Conservation (phyloP, 1,140 invertebrate genomes). For the Drosophila equinoxialis region DNA sequence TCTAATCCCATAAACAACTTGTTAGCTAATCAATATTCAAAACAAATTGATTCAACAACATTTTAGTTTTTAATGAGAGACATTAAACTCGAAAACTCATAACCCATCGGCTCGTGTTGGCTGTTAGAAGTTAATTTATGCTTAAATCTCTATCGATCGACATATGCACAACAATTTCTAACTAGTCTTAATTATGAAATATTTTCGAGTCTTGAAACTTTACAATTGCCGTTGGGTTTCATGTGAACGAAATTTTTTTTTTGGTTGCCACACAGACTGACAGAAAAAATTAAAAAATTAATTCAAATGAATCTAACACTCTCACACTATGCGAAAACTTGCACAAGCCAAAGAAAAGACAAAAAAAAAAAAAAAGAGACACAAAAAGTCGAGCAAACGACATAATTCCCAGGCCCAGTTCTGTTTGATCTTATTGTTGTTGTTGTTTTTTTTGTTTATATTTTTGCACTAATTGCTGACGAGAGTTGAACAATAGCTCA, state of each 20-base stretch:
- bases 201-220: neutral
- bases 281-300: slow-evolving; percentile 14
- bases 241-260: neutral
- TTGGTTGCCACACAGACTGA: slow-evolving; percentile 1
- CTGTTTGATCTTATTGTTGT: slow-evolving; percentile 26
- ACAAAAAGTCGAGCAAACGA: slow-evolving; percentile 23
- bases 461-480: slow-evolving; percentile 21
- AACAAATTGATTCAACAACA: slow-evolving; percentile 10
- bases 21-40: slow-evolving; percentile 16
- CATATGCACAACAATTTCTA: neutral
- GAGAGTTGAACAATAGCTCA: slow-evolving; percentile 18
- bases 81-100: slow-evolving; percentile 5
- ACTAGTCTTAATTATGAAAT: slow-evolving; percentile 2
- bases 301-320: slow-evolving; percentile 18
- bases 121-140: slow-evolving; percentile 2
- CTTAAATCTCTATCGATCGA: neutral
- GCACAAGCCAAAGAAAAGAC: slow-evolving; percentile 14
- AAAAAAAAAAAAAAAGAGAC: neutral
- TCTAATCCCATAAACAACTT: slow-evolving; percentile 12
- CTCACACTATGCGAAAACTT: slow-evolving; percentile 18
- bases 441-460: neutral
- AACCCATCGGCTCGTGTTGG: neutral
- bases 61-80: neutral
- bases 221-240: slow-evolving; percentile 16
- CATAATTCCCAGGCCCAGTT: slow-evolving; percentile 23